Evolutionary conservation across 1,140 invertebrate genomes (phyloP).

Genomic region (Delia radicum): DNA sequence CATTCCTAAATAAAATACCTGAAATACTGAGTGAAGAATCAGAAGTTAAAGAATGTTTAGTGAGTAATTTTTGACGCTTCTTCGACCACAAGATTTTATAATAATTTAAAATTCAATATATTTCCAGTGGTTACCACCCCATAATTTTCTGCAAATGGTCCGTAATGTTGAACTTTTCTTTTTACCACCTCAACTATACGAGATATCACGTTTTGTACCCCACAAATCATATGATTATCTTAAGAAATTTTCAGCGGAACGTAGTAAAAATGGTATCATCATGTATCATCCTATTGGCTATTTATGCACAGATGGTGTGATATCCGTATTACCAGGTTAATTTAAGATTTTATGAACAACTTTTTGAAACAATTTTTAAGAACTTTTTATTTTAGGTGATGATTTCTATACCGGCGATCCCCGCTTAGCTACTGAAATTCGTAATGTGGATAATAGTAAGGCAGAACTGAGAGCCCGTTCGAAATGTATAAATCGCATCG

Average conservation of each 20-base stretch:
- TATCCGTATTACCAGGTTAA: constrained; percentile 51
- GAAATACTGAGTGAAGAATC: constrained; percentile 59
- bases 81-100: background rate
- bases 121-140: constrained; percentile 59
- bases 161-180: constrained; percentile 48
- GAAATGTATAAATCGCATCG: constrained; percentile 45
- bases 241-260: constrained; percentile 54
- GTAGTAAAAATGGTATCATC: constrained; percentile 49
- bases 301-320: constrained; percentile 46
- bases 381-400: constrained; percentile 32
- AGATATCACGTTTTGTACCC: constrained; percentile 57
- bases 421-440: constrained; percentile 30
- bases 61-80: background rate
- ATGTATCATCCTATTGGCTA: constrained; percentile 57
- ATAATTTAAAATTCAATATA: background rate
- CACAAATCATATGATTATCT: constrained; percentile 57
- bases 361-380: background rate
- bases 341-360: background rate
- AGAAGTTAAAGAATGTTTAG: constrained; percentile 63
- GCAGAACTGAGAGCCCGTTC: constrained; percentile 39
- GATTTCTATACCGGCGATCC: constrained; percentile 49
- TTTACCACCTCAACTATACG: constrained; percentile 62
- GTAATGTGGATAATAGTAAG: constrained; percentile 35
- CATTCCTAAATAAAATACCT: constrained; percentile 63
- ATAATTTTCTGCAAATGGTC: constrained; percentile 46